phyloP scores from a whole-genome alignment of 2,888 invertebrate genomes.

The Sympetrum striolatum region DNA sequence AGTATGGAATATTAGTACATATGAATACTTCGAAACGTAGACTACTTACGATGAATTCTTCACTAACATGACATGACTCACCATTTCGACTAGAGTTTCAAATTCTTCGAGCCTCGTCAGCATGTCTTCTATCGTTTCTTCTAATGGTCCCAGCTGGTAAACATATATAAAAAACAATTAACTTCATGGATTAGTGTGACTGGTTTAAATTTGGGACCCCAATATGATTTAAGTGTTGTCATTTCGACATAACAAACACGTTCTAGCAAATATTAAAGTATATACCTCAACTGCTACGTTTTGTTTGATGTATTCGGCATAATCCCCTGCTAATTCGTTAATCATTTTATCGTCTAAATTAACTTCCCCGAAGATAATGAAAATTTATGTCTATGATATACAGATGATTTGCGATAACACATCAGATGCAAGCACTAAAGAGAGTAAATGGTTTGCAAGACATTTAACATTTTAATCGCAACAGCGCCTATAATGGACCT shows the following conservation, averaged over 20 bases:
- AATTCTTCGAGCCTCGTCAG: slow-evolving; percentile 71
- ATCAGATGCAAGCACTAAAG: no score
- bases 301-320: slow-evolving; percentile 65
- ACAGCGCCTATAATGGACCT: no score
- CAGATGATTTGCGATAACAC: no score
- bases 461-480: no score
- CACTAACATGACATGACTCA: slow-evolving; percentile 52
- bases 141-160: slow-evolving; percentile 51
- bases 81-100: slow-evolving; percentile 67
- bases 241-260: neutral
- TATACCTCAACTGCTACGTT: slow-evolving; percentile 64
- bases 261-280: neutral
- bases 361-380: no score
- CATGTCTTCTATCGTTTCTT: slow-evolving; percentile 71
- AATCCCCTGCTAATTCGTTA: slow-evolving; percentile 64
- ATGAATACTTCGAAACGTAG: no score
- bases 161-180: neutral
- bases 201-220: neutral
- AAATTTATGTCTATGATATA: no score
- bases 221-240: neutral
- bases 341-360: slow-evolving; percentile 57
- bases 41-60: no score
- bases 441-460: no score
- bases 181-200: neutral
- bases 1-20: no score